Percentiles rank a stretch among this genome's conserved stretches.
phyloP scores from a whole-genome alignment of 2,888 invertebrate genomes.

The Standfussiana lucernea region DNA sequence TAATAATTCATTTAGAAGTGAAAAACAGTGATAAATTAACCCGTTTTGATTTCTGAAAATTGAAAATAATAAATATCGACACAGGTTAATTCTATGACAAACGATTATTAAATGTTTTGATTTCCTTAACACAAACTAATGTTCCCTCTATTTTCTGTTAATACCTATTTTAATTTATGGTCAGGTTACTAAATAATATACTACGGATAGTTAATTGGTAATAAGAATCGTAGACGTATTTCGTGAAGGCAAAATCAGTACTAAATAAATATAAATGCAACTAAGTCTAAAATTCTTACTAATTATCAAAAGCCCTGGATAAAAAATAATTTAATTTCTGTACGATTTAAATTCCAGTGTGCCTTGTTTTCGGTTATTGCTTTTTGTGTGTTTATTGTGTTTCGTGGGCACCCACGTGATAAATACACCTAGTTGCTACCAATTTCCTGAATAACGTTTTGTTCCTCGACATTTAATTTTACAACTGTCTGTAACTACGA shows the following conservation, averaged over 20 bases:
- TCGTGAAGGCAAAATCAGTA: background rate
- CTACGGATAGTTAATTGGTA: background rate
- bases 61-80: background rate
- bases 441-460: background rate
- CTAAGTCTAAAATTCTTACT: background rate
- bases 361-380: background rate
- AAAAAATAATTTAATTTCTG: background rate
- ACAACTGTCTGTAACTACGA: background rate
- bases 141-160: background rate
- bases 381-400: no score
- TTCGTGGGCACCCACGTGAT: no score
- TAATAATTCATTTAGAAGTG: slow-evolving; percentile 15
- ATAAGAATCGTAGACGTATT: background rate
- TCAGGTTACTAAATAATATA: no score
- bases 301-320: background rate
- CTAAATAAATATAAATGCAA: background rate
- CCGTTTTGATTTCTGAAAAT: background rate
- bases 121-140: background rate
- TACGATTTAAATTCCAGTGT: background rate
- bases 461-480: background rate
- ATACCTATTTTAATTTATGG: background rate
- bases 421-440: background rate
- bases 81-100: background rate
- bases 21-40: background rate
- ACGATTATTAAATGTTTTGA: background rate